Evolutionary conservation across 2,113 vertebrate species (phyloP), one percentile per base, ranked within the genome.

Genomic region (Dissostichus mawsoni): DNA sequence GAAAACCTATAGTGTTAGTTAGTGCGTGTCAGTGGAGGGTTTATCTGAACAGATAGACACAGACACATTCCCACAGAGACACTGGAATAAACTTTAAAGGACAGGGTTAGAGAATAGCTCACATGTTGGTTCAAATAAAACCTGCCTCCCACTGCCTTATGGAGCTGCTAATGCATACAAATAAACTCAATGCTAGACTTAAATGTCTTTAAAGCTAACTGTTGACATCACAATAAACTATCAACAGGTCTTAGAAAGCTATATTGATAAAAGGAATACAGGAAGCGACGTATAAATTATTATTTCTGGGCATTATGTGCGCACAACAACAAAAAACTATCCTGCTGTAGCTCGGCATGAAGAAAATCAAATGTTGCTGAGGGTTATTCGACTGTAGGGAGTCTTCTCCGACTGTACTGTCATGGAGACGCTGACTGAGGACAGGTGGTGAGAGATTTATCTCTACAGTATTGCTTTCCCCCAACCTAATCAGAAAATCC

Each of bases 401-500:
- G 48, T 63, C 64, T 18, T 67, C 36, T 76, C 74, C 2, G 33
- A 23, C 73, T 93, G 87, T 5, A n/a, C 66, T 58, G 55, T 80
- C 78, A 90, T 76, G 70, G 84, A 73, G 74, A 75, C 81, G 89
- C 84, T 86, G 86, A 90, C 81, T 78, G 76, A 92, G 94, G 95
- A 94, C 88, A 93, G 90, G 86, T 85, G 66, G 55, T 0, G 33
- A 29, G 58, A 90, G 85, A 90, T 92, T 89, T 87, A 88, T 82
- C 74, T 79, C 70, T 86, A 82, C 82, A 85, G 89, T 91, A 91
- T 92, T 92, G 89, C 81, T 83, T 84, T 85, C 85, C 83, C 78
- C 80, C 78, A 69, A 74, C 88, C 81, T 77, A 85, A 87, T 84
- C 57, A 86, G 81, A 90, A 92, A 94, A 95, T 94, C 94, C 86